Evolutionary conservation across 2,113 vertebrate species (phyloP), one percentile per base, ranked within the genome.

Genomic region (Pimephales promelas): DNA sequence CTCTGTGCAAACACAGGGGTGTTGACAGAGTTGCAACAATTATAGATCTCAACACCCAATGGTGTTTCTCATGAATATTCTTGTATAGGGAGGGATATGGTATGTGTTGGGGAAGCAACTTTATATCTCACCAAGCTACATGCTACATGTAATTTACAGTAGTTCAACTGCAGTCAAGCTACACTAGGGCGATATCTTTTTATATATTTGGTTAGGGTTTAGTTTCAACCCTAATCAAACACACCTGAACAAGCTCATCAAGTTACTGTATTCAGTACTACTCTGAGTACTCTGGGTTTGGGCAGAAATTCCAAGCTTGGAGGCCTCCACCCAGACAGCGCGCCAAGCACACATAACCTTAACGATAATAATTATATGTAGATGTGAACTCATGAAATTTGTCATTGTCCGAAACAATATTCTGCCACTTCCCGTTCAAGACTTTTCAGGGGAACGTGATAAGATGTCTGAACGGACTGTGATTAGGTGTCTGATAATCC

Each of bases 1-100:
- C 74, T 70, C 74, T 22, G 66, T 73, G 71, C 59, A 81, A 77
- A 71, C 82, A 83, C 82, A 28, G 13, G 22, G 54, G 24, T 81
- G 81, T 72, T 57, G 47, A 78, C 54, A 74, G 45, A 26, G 56
- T 14, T 28, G 20, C 43, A 59, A 61, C 68, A 83, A 85, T 85
- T 87, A 84, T 43, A 61, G 5, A 70, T 70, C 81, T 68, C 68
- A 64, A 66, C 20, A 16, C 34, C 61, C 10, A 76, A 36, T 5
- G 20, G 24, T 13, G 43, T 22, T 43, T 14, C 20, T 11, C 36
- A 45, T 54, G 31, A 2, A 8, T 26, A 14, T 45, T 34, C 34
- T 54, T 75, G 28, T 36, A 62, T 9, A 61, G 56, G 49, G 40
- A 61, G 56, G 49, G 40, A 5, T 40, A 22, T 22, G 66, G 13